Base-by-base conservation (phyloP, 2,888 invertebrate genomes). In the Caenorhabditis parvicauda region DNA sequence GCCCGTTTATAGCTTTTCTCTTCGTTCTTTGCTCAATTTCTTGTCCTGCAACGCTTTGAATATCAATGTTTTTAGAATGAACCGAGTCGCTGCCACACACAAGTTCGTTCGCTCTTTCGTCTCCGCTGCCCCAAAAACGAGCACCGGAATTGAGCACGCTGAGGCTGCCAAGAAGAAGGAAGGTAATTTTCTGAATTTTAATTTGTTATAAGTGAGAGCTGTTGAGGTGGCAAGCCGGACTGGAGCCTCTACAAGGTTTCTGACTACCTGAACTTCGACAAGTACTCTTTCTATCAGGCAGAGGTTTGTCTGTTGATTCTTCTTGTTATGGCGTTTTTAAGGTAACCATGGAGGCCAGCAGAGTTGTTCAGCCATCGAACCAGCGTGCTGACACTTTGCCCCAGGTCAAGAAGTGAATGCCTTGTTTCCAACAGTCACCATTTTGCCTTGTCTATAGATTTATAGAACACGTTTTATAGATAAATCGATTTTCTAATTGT, bases 121-220 rank as follows among this genome's bases (percentile, higher is more conserved):
- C 37, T 64, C 70, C 0, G 71, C 69, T 19, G 74, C 74, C 22
- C 74, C 74, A 28, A 67, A 68, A 43, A 69, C 55, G n/a, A 50
- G 62, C 32, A 72, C 74, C 19, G 79, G 79, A 39, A 79, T 79
- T 56, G 78, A 79, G 54, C 77, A 79, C 56, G 78, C 79, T 19
- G 66, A 70, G 22, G 69, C 73, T 45, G 72, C 70, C 54, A 71
- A 69, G 49, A 68, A 76, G 56, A 28, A 42, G 4, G 61, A 62
- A 59, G 64, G 66, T 62, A 14, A 2, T 22, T 42, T 12, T 42
- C 42, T 43, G 19, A 29, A 44, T 19, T 32, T 42, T 3, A n/a
- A 43, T 44, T n/a, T n/a, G n/a, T n/a, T n/a, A n/a, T n/a, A n/a
- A n/a, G n/a, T n/a, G n/a, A n/a, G n/a, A n/a, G n/a, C n/a, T 29